Evolutionary conservation across 64 coral and sea anemone genomes (phyloP).

Genomic region (Montipora cactus): DNA sequence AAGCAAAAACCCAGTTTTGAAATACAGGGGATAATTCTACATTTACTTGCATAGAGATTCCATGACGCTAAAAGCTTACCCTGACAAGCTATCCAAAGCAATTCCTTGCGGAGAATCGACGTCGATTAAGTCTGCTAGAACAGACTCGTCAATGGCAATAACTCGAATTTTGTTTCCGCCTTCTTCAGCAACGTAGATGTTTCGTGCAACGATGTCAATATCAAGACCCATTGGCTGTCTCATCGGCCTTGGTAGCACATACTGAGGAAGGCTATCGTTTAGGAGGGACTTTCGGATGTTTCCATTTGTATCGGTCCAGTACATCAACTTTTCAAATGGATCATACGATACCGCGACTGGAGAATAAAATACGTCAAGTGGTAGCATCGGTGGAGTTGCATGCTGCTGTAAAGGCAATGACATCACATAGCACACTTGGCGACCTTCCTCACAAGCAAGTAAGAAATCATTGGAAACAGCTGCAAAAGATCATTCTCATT

Average conservation of each 20-base stretch:
- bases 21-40: too few relatives aligned
- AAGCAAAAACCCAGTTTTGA: too few relatives aligned
- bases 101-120: slow-evolving; percentile 21
- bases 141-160: neutral
- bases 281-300: slow-evolving; percentile 6
- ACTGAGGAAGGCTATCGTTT: slow-evolving; percentile 3
- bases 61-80: neutral
- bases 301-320: slow-evolving; percentile 45
- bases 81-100: slow-evolving; percentile 6
- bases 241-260: neutral
- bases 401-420: neutral
- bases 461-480: slow-evolving; percentile 3
- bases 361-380: neutral
- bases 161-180: neutral
- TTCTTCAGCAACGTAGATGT: slow-evolving; percentile 31
- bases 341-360: slow-evolving; percentile 16
- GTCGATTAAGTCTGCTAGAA: neutral
- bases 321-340: slow-evolving; percentile 17
- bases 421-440: neutral
- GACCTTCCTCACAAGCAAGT: slow-evolving; percentile 8
- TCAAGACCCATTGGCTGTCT: slow-evolving; percentile 21
- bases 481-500: neutral
- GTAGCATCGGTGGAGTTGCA: neutral
- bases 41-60: too few relatives aligned
- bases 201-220: slow-evolving; percentile 48